Evolutionary conservation across 2,113 vertebrate species (phyloP), one percentile per base, ranked within the genome.

Genomic region (Siniperca chuatsi): DNA sequence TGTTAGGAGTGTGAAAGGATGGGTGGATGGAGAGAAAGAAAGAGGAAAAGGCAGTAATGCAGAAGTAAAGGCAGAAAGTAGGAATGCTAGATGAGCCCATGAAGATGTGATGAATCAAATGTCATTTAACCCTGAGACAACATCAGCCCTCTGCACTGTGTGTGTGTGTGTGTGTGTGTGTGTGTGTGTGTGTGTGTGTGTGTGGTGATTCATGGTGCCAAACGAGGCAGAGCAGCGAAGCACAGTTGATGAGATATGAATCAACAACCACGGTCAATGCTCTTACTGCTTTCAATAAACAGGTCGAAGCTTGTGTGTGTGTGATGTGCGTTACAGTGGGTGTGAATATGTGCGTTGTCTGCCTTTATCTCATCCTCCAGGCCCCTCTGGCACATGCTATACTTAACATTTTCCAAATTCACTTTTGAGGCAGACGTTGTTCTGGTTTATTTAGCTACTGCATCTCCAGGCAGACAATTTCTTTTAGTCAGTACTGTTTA

Each of bases 231-330:
- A 61, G 79, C 78, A 81, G 76, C 46, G 5, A 78, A 52, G 64
- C 79, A 61, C 55, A 23, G 67, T 72, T 88, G 87, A 92, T 87
- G 77, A 68, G 70, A 89, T 85, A 77, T 75, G 82, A 92, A 90
- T 90, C 75, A 75, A 91, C 87, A 89, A 75, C 77, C 57, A 40
- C 68, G 78, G 79, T 89, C 86, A 69, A 11, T 84, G 79, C 68
- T 83, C 78, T 84, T 75, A 57, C 77, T 40, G 84, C 84, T 84
- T 81, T 83, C 82, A 58, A 84, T 89, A 84, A 87, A 65, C 46
- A 1, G 61, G 46, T 78, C 2, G 20, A 71, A 65, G 84, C n/a
- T 55, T 78, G 55, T 72, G 21, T 71, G 64, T 58, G 77, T 78
- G 79, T 12, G 60, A 61, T 52, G 48, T 67, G 83, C 29, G 54